These are phyloP conservation scores for Trinorchestia longiramus DNA, from an alignment of 1,140 invertebrate species.

Conservation along the genomic window DNA sequence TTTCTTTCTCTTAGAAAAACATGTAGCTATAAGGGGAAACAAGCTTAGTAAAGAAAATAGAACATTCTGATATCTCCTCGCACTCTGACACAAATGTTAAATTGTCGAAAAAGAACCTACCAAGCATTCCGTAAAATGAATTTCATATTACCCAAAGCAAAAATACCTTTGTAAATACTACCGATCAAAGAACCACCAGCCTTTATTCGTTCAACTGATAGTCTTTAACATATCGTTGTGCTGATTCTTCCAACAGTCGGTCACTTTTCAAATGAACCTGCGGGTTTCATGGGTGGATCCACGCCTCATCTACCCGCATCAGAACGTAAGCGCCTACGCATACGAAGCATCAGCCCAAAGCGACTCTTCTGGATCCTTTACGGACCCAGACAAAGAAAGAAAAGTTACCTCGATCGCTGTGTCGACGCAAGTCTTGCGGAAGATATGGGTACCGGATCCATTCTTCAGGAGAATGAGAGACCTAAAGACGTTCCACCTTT, in stretches of 20 bases:
- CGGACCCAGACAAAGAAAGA: not conserved
- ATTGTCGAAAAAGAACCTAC: not conserved
- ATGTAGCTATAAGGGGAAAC: not conserved
- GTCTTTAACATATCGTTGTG: not conserved
- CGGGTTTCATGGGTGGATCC: conserved; percentile 55
- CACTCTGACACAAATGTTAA: not conserved
- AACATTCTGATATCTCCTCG: not conserved
- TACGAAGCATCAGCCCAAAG: not conserved
- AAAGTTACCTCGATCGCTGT: conserved; percentile 35
- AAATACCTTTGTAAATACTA: not conserved
- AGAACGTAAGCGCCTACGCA: not conserved
- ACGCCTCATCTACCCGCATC: conserved; percentile 40
- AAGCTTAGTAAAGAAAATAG: not conserved
- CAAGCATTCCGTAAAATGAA: not conserved
- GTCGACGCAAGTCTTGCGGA: conserved; percentile 45
- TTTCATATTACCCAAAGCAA: not conserved
- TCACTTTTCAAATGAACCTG: conserved; percentile 56
- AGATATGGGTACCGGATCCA: conserved; percentile 56
- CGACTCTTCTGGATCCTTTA: not conserved
- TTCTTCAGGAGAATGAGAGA: conserved; percentile 56
- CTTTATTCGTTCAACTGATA: not conserved
- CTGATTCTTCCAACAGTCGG: conserved; percentile 19
- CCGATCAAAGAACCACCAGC: not conserved
- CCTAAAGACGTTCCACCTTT: conserved; percentile 23
- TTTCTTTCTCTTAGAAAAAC: not conserved